These are phyloP conservation scores for Elgaria multicarinata DNA, from an alignment of 2,113 vertebrate species.

Conservation along the genomic window DNA sequence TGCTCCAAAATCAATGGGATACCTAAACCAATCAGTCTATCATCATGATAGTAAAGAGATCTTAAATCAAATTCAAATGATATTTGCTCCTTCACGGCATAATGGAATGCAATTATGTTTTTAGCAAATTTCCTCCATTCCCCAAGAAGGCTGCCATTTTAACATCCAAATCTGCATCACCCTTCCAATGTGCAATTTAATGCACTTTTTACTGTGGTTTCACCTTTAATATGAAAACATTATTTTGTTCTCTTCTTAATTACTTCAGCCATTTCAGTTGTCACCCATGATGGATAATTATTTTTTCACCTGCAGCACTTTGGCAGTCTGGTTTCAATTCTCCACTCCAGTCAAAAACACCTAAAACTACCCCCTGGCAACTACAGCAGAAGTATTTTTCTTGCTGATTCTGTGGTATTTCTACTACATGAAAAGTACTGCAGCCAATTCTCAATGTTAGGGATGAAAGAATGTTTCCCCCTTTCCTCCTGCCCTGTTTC, in stretches of 20 bases:
- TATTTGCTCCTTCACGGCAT: background rate
- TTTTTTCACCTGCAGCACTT: background rate
- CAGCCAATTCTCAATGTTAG: background rate
- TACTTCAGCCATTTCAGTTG: background rate
- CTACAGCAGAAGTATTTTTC: background rate
- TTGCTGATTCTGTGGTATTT: background rate
- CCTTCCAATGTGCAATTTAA: background rate
- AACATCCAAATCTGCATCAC: background rate
- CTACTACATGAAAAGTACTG: background rate
- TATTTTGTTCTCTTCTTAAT: background rate
- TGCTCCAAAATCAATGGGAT: background rate
- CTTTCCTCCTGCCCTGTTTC: background rate
- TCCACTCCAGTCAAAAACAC: background rate
- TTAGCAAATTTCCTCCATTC: background rate
- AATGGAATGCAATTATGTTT: background rate
- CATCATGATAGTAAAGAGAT: background rate
- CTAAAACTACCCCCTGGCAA: background rate
- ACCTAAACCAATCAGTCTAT: background rate
- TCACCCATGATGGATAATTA: background rate
- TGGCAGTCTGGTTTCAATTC: constrained; percentile 3
- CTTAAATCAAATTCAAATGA: background rate
- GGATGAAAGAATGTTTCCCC: background rate
- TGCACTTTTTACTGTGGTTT: background rate
- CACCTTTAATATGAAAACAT: background rate
- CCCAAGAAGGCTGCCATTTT: background rate